Evolutionary conservation across 1,140 invertebrate species (phyloP).

Genomic region (Lepidostoma basale): DNA sequence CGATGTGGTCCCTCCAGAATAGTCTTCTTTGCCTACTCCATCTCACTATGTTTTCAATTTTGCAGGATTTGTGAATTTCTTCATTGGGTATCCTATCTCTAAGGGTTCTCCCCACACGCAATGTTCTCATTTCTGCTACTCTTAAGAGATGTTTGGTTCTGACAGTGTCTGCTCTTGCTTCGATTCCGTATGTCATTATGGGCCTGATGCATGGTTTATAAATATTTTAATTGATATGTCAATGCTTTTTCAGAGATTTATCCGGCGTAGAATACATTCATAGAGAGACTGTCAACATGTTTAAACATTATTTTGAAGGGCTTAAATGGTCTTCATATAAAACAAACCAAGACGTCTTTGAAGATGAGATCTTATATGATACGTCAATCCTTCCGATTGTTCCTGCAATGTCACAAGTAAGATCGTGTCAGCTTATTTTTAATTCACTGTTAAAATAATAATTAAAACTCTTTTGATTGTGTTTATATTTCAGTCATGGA

Average conservation of each 20-base stretch:
- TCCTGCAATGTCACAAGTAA: background rate
- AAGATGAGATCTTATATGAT: constrained; percentile 7
- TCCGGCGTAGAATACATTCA: constrained; percentile 28
- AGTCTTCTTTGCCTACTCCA: no score
- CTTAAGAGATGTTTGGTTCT: no score
- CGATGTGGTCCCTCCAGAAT: no score
- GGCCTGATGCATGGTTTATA: no score
- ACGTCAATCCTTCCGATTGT: constrained; percentile 6
- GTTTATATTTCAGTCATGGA: background rate
- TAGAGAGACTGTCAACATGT: background rate
- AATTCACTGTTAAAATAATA: no score
- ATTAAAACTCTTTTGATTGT: background rate
- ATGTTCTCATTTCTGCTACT: no score
- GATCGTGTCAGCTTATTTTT: background rate
- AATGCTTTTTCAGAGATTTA: constrained; percentile 19
- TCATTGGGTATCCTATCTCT: no score
- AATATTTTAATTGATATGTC: background rate
- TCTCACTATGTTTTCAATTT: no score
- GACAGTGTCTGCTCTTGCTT: no score
- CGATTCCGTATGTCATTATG: no score
- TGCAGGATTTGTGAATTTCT: no score
- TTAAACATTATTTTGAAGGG: constrained; percentile 5
- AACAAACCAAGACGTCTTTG: constrained; percentile 3
- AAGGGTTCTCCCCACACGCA: no score
- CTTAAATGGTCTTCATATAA: constrained; percentile 1